phyloP scores from a whole-genome alignment of 1,140 invertebrate species.

The Heliconius eleuchia region DNA sequence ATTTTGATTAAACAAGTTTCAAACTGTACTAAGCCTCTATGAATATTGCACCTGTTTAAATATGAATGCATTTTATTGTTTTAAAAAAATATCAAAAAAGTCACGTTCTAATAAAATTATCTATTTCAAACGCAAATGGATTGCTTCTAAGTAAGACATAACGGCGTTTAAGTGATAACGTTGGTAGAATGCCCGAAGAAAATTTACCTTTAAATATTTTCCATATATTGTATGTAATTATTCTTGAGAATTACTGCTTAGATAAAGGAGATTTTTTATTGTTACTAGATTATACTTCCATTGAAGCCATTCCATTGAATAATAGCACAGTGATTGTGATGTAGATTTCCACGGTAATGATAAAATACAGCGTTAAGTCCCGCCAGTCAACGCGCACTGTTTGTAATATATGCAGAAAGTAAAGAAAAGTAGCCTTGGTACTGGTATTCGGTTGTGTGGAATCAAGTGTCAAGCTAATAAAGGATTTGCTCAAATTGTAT shows the following conservation, averaged over 20 bases:
- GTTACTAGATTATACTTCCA: neutral
- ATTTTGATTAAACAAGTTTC: slow-evolving; percentile 20
- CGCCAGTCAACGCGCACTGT: too few relatives aligned
- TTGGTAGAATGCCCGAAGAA: neutral
- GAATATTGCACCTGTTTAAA: slow-evolving; percentile 25
- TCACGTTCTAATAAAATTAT: slow-evolving; percentile 25
- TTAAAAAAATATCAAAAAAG: slow-evolving; percentile 19
- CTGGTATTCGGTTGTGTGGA: too few relatives aligned
- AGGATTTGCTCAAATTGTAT: too few relatives aligned
- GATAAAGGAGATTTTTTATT: neutral
- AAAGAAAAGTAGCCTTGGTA: too few relatives aligned
- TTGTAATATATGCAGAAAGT: too few relatives aligned
- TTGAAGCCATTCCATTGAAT: too few relatives aligned
- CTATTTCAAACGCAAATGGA: slow-evolving; percentile 13
- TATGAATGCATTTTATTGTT: slow-evolving; percentile 28
- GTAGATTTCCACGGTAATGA: too few relatives aligned
- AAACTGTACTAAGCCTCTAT: slow-evolving; percentile 10
- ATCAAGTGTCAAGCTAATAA: too few relatives aligned
- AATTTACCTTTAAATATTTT: neutral
- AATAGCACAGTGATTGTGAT: too few relatives aligned
- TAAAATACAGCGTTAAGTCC: too few relatives aligned
- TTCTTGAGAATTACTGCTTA: neutral
- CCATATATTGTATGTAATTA: neutral
- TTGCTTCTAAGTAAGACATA: slow-evolving; percentile 20
- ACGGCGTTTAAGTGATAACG: slow-evolving; percentile 18